Conservation (phyloP, 1,140 invertebrate genomes). For the Drosophila triauraria region DNA sequence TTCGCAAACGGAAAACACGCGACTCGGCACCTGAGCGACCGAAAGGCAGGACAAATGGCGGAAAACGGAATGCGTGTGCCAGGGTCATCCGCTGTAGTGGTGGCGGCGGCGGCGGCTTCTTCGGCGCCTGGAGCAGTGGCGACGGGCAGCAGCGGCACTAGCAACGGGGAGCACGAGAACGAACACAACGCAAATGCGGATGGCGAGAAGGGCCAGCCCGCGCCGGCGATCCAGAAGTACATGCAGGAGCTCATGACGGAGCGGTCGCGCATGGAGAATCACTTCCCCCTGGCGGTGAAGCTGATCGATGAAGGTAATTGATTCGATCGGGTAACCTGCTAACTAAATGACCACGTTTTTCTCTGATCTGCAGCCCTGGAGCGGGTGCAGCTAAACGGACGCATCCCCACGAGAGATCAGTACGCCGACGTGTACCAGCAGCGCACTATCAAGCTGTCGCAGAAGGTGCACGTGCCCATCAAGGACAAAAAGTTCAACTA, state of each 20-base stretch:
- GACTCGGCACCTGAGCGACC: slow-evolving; percentile 29
- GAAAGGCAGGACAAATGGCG: slow-evolving; percentile 78
- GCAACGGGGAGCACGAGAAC: slow-evolving; percentile 77
- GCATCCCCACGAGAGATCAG: slow-evolving; percentile 88
- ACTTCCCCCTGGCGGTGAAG: slow-evolving; percentile 80
- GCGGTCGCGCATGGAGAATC: slow-evolving; percentile 79
- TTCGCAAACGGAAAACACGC: slow-evolving; percentile 35
- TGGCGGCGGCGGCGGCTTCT: slow-evolving; percentile 31
- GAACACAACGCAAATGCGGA: slow-evolving; percentile 69
- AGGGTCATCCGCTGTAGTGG: slow-evolving; percentile 64
- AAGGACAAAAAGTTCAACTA: slow-evolving; percentile 98
- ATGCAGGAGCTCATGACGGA: slow-evolving; percentile 81
- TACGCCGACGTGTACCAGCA: slow-evolving; percentile 95
- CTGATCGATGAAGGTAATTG: slow-evolving; percentile 82
- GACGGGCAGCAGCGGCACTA: slow-evolving; percentile 41
- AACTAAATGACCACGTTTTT: slow-evolving; percentile 2
- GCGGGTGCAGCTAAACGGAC: slow-evolving; percentile 87
- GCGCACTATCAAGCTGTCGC: slow-evolving; percentile 92
- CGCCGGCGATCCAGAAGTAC: slow-evolving; percentile 79
- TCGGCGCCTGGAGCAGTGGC: slow-evolving; percentile 42
- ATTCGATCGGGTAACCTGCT: slow-evolving; percentile 25
- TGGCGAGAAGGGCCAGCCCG: slow-evolving; percentile 66
- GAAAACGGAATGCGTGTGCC: slow-evolving; percentile 82
- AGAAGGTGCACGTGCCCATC: slow-evolving; percentile 94
- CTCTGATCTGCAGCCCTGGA: slow-evolving; percentile 86